These are phyloP conservation scores for Tholera decimalis DNA, from an alignment of 2,888 invertebrate genomes.

Conservation along the genomic window DNA sequence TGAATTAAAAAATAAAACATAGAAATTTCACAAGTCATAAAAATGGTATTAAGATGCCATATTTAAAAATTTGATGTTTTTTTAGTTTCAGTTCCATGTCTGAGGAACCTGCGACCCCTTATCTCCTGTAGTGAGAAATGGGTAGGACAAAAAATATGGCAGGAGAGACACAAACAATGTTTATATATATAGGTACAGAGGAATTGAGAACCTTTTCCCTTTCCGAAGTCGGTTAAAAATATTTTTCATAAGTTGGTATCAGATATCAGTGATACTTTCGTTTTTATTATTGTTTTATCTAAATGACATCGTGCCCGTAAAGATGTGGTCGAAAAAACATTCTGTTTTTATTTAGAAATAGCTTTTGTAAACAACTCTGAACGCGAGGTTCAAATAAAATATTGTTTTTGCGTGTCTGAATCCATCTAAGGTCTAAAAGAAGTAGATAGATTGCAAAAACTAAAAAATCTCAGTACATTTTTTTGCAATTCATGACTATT, in stretches of 20 bases:
- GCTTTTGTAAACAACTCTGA: neutral
- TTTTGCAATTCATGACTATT: constrained; percentile 16
- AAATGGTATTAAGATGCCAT: no score
- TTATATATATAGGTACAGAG: no score
- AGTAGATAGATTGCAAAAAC: constrained; percentile 4
- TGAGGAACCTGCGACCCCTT: no score
- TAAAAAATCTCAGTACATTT: constrained; percentile 1
- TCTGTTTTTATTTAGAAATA: neutral
- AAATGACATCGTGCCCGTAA: constrained; percentile 29
- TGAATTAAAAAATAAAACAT: no score
- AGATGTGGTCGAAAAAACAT: constrained; percentile 6
- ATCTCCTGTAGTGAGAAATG: no score
- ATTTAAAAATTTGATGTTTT: no score
- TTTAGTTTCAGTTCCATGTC: no score
- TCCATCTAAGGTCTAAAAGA: neutral
- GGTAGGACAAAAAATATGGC: no score
- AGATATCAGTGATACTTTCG: constrained; percentile 11
- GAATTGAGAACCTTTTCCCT: no score
- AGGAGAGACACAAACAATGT: no score
- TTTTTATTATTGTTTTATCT: constrained; percentile 29
- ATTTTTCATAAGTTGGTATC: neutral
- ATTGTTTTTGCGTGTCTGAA: constrained; percentile 23
- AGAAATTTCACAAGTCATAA: no score
- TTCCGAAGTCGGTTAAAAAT: no score
- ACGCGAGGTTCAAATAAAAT: constrained; percentile 11